These are phyloP conservation scores for Smithornis capensis DNA, from an alignment of 2,113 vertebrate genomes.

Conservation along the genomic window DNA sequence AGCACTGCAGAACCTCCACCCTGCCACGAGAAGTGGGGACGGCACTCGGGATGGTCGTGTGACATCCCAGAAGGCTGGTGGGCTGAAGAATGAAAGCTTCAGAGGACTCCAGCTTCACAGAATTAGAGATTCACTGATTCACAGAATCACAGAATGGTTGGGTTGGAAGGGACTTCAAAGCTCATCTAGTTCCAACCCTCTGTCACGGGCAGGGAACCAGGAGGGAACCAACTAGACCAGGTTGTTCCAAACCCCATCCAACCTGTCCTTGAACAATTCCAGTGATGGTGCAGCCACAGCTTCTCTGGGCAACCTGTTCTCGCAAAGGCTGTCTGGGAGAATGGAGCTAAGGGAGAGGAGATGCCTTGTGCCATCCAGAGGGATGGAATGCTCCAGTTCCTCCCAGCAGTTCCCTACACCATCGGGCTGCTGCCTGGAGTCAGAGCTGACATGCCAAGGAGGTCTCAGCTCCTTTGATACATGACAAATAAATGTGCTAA, in stretches of 20 bases:
- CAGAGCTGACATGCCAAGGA: not conserved
- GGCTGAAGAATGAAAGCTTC: not conserved
- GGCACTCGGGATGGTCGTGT: accelerated
- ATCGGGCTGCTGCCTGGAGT: not conserved
- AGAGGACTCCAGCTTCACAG: accelerated
- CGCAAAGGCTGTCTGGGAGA: not conserved
- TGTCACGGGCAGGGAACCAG: not conserved
- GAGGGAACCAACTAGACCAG: not conserved
- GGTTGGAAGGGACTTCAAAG: not conserved
- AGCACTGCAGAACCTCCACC: not conserved
- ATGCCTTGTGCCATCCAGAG: accelerated
- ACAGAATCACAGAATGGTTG: not conserved
- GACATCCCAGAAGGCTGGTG: not conserved
- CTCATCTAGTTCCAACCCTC: not conserved
- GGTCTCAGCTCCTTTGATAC: slow-evolving; percentile 20
- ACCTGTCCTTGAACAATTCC: not conserved
- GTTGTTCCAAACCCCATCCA: not conserved
- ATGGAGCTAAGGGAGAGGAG: not conserved
- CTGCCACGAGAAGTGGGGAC: accelerated
- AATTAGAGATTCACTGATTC: not conserved
- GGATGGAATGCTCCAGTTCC: not conserved
- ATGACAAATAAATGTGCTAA: slow-evolving; percentile 17
- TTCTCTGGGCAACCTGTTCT: not conserved
- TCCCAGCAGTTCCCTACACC: not conserved
- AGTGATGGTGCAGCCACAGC: not conserved